Evolutionary conservation across 64 coral and sea anemone species (phyloP), one percentile per base, ranked within the genome.

Genomic region (Montipora foliosa): DNA sequence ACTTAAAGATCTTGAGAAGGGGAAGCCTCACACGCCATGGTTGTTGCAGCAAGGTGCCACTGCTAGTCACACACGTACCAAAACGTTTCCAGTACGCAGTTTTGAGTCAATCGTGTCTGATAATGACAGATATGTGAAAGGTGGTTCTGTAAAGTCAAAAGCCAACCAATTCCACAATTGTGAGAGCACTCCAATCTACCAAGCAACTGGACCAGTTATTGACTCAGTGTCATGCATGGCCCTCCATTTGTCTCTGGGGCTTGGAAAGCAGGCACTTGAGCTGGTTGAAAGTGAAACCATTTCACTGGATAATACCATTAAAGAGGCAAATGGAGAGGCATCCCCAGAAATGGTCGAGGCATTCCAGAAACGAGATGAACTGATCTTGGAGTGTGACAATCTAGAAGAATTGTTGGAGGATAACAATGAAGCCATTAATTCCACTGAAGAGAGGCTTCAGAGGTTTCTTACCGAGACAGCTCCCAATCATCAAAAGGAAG

Each of bases 101-200:
- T 89, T 89, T 89, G 69, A 89, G 10, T 74, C 69, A 37, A 48
- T 89, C 21, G 2, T 12, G 6, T 50, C 8, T 16, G 73, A 89
- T 58, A 74, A 89, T 11, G 19, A 89, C 11, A 52, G 58, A 16
- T 89, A 57, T 67, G 51, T 77, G 5, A 62, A 79, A 45, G 24
- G 21, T 59, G 88, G 88, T 77, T 72, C 88, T 62, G 88, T 90
- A 0, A 90, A 90, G 29, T 29, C 88, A 12, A 90, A 61, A 62
- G 88, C 62, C 53, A 90, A 90, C 52, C 74, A 79, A 53, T 89
- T 58, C 51, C 72, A 90, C 17, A 90, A 90, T 44, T 90, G 88
- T 47, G 88, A 90, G 47, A 24, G 58, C 21, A 53, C 0, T 24
- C 77, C 76, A 64, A 72, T 91, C 77, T 81, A 52, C 10, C 67